These are phyloP conservation scores for Enoplosus armatus DNA, from an alignment of 2,797 vertebrate genomes.

Conservation along the genomic window DNA sequence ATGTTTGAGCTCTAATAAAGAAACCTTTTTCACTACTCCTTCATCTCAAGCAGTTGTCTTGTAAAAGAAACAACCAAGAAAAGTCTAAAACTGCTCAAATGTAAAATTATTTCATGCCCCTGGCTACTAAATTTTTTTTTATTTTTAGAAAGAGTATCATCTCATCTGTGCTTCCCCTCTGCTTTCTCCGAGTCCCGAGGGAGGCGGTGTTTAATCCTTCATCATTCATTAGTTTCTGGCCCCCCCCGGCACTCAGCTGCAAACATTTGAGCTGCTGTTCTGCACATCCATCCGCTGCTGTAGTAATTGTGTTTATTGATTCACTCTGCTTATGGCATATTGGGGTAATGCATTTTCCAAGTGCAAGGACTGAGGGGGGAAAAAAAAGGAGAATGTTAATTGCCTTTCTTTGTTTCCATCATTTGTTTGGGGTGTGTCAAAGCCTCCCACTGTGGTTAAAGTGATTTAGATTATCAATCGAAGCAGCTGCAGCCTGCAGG, in stretches of 20 bases:
- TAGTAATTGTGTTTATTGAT: conserved; percentile 78
- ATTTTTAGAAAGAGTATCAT: conserved; percentile 21
- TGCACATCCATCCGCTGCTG: conserved; percentile 51
- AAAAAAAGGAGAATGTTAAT: conserved; percentile 50
- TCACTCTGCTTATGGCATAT: conserved; percentile 60
- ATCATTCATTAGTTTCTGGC: conserved; percentile 75
- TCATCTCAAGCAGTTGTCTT: background rate
- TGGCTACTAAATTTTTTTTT: background rate
- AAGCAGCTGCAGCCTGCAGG: conserved; percentile 19
- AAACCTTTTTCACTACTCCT: background rate
- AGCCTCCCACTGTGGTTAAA: conserved; percentile 41
- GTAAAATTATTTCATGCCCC: background rate
- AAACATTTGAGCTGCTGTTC: conserved; percentile 54
- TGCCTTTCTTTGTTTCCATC: conserved; percentile 46
- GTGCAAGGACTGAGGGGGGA: conserved; percentile 12
- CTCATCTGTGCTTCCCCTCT: conserved; percentile 32
- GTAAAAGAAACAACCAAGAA: background rate
- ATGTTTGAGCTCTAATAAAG: background rate
- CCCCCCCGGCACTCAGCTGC: conserved; percentile 45
- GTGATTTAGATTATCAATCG: conserved; percentile 40
- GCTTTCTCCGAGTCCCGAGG: conserved; percentile 29
- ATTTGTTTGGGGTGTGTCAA: conserved; percentile 47
- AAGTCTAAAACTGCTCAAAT: background rate
- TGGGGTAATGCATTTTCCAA: conserved; percentile 67
- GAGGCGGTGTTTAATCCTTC: conserved; percentile 62